These are phyloP conservation scores for Neria commutata DNA, from an alignment of 2,888 invertebrate genomes.

Conservation along the genomic window DNA sequence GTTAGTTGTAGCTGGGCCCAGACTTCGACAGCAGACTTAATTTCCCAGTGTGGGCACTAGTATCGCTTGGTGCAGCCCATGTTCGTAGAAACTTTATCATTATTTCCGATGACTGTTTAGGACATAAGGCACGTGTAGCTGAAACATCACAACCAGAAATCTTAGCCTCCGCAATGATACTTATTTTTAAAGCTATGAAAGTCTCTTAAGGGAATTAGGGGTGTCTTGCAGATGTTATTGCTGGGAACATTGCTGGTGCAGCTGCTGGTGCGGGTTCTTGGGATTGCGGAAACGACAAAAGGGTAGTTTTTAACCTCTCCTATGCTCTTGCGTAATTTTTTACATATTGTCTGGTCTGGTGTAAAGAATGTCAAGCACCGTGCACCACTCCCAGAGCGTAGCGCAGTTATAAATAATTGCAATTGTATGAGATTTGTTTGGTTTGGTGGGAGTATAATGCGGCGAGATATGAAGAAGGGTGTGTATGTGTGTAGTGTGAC, in stretches of 20 bases:
- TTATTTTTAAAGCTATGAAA: background rate
- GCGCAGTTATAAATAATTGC: conserved; percentile 8
- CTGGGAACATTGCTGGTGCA: no score
- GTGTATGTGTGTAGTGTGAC: no score
- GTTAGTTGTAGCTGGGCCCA: no score
- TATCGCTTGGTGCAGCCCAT: no score
- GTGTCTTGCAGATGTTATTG: background rate
- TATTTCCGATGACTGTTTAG: no score
- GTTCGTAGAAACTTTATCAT: no score
- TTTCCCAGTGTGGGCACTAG: no score
- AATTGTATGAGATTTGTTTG: conserved; percentile 7
- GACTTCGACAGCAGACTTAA: no score
- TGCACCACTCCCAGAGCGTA: background rate
- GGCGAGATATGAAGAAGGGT: no score
- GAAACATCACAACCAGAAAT: no score
- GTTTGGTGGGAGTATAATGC: background rate
- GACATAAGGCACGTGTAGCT: no score
- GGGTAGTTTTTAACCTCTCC: background rate
- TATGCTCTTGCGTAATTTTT: conserved; percentile 30
- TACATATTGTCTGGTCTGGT: conserved; percentile 34
- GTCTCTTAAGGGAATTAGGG: conserved; percentile 17
- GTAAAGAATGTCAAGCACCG: conserved; percentile 18
- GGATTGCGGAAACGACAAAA: background rate
- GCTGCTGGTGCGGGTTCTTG: background rate
- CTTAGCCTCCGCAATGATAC: no score